phyloP scores from a whole-genome alignment of 2,888 invertebrate genomes.

The Acanthosepion esculentum region DNA sequence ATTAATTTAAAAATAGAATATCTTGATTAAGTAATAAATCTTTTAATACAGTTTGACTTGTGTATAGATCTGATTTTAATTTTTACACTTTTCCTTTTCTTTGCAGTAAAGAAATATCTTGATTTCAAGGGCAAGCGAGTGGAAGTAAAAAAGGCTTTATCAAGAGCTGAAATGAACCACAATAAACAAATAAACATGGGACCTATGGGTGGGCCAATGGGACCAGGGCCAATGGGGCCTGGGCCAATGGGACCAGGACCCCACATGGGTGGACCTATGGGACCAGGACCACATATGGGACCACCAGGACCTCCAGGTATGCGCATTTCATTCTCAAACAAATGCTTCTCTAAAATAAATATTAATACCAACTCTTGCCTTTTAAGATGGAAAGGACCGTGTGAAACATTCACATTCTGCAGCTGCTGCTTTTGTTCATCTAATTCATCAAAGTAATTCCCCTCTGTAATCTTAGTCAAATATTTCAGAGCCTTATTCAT shows the following conservation, averaged over 20 bases:
- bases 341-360: no score
- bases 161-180: slow-evolving; percentile 69
- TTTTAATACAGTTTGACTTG: no score
- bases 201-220: slow-evolving; percentile 44
- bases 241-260: background rate
- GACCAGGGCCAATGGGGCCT: background rate
- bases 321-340: no score
- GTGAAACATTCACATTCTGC: no score
- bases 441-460: no score
- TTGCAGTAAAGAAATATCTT: slow-evolving; percentile 85
- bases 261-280: background rate
- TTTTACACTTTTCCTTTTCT: slow-evolving; percentile 55
- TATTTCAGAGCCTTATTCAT: no score
- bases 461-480: no score
- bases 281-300: slow-evolving; percentile 42
- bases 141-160: slow-evolving; percentile 93
- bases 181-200: slow-evolving; percentile 37
- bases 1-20: no score
- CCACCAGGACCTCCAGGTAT: slow-evolving; percentile 42
- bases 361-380: no score
- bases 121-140: slow-evolving; percentile 87
- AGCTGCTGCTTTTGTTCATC: background rate
- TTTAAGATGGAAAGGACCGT: no score
- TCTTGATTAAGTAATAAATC: no score
- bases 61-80: no score